Evolutionary conservation across 2,113 vertebrate genomes (phyloP), one percentile per base, ranked within the genome.

Genomic region (Cavia aperea): DNA sequence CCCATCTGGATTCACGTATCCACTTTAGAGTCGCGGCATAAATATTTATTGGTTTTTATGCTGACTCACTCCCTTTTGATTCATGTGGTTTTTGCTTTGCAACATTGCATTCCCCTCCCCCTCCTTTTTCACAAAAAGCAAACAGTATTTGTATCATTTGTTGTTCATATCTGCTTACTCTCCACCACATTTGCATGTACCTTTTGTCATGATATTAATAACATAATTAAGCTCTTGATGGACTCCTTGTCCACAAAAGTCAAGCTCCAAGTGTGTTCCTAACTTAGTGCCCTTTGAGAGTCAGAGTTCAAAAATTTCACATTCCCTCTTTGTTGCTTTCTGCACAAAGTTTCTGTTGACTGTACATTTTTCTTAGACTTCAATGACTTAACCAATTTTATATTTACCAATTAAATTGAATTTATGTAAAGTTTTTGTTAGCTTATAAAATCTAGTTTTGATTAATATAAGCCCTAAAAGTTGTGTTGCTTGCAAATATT

Each of bases 1-100:
- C 39, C 10, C 39, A 46, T 24, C 39, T 46, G 39, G 72, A 24
- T 89, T 81, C 72, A 54, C 39, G 46, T 62, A 49, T 82, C 11
- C 36, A 79, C 49, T 88, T 77, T 58, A 9, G 0, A n/a, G 26
- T 31, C 56, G 39, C 90, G 12, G 9, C 29, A 19, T 83, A 54
- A 56, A 58, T 78, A 68, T 93, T 88, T 85, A 9, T 56, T 31
- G 66, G 0, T 4, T 36, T 94, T 90, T 65, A 21, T 70, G 12
- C 68, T 89, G 86, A 83, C 24, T 75, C 7, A 23, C 13, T 26
- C 36, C 15, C 49, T 73, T 90, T 62, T 93, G 75, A 36, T 93
- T 33, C 54, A 54, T 88, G 4, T 51, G 29, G 5, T 4, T 60
- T 89, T 94, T 87, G 33, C 12, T 89, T 90, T 84, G 54, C 1